phyloP scores from a whole-genome alignment of 2,113 vertebrate species.

The Lynx canadensis region DNA sequence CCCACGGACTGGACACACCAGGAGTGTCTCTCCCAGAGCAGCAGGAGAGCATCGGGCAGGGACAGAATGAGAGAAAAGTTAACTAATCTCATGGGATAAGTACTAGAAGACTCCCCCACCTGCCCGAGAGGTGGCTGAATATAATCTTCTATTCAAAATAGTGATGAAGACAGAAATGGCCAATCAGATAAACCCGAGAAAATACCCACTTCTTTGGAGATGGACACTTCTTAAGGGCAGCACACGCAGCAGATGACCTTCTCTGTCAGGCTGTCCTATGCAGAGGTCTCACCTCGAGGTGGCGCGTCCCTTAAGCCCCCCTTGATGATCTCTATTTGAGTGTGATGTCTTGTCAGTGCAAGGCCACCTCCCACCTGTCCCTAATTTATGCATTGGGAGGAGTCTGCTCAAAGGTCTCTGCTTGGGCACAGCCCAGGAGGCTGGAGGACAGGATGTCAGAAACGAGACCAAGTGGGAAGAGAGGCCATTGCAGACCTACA shows the following conservation, averaged over 20 bases:
- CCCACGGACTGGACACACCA: fast-evolving
- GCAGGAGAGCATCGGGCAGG: fast-evolving
- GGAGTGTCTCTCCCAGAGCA: neutral
- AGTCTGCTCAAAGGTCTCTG: neutral
- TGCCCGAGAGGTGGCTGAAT: fast-evolving
- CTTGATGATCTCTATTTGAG: neutral
- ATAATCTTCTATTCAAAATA: neutral
- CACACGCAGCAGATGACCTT: fast-evolving
- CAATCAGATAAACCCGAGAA: neutral
- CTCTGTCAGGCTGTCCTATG: fast-evolving
- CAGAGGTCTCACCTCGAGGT: no score
- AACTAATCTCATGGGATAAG: fast-evolving
- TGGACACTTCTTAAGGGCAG: fast-evolving
- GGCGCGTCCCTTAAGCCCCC: neutral
- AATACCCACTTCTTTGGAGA: neutral
- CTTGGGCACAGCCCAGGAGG: neutral
- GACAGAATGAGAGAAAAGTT: no score
- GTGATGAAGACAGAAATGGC: fast-evolving
- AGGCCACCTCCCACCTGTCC: fast-evolving
- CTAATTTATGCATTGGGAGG: neutral
- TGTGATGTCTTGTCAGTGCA: fast-evolving
- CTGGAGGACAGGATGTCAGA: neutral
- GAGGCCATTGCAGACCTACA: fast-evolving
- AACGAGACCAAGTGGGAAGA: fast-evolving
- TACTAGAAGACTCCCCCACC: fast-evolving